These are phyloP conservation scores for Ramazzottius varieornatus DNA, from an alignment of 2,888 invertebrate species.

Conservation along the genomic window DNA sequence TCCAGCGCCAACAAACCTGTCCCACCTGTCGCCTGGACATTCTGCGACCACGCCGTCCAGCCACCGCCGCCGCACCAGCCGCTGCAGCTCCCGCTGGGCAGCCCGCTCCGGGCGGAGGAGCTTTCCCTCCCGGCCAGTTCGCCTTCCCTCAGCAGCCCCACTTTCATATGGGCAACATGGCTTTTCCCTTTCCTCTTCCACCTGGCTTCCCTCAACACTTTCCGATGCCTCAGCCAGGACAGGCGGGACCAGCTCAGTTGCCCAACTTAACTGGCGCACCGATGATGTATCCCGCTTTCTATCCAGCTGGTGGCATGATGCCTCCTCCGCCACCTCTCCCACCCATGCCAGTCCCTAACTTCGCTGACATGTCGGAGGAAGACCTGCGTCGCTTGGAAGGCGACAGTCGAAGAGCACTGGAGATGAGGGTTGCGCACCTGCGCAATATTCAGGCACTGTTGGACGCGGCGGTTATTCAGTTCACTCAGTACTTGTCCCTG, in stretches of 20 bases:
- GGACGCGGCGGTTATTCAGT: conserved; percentile 71
- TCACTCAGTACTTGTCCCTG: conserved; percentile 51
- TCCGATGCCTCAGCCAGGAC: conserved; percentile 4
- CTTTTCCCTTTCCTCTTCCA: conserved; percentile 5
- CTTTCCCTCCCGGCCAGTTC: not conserved
- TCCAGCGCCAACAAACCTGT: conserved; percentile 97
- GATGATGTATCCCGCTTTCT: too few relatives aligned
- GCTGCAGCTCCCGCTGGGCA: conserved; percentile 6
- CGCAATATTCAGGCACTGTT: conserved; percentile 62
- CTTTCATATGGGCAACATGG: too few relatives aligned
- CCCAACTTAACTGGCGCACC: conserved; percentile 11
- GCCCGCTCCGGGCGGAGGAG: not conserved
- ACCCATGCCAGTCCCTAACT: conserved; percentile 21
- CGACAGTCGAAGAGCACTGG: conserved; percentile 53
- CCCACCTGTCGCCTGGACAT: conserved; percentile 89
- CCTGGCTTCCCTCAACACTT: not conserved
- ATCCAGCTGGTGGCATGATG: too few relatives aligned
- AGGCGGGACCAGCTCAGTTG: conserved; percentile 9
- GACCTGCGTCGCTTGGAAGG: conserved; percentile 72
- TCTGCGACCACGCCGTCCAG: conserved; percentile 23
- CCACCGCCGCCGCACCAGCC: conserved; percentile 10
- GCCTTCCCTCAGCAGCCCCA: too few relatives aligned
- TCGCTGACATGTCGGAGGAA: conserved; percentile 46
- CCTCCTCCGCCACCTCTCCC: conserved; percentile 15
- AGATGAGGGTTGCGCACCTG: conserved; percentile 59